Percentiles rank a stretch among this genome's conserved stretches.
Evolutionary conservation across 2,888 invertebrate species (phyloP).

Genomic region (Drosophila longiperda): DNA sequence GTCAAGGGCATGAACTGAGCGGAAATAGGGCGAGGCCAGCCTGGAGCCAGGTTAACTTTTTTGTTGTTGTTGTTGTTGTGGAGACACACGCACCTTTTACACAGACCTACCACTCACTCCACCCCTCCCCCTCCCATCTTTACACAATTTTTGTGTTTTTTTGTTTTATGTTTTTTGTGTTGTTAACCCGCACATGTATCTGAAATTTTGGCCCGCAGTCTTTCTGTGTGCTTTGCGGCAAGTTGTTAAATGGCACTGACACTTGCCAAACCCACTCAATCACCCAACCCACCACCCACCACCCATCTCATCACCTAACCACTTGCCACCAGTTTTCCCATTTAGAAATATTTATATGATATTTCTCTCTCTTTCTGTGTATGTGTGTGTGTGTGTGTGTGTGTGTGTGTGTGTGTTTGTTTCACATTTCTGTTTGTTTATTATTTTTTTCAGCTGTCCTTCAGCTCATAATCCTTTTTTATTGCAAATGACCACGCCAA

Average conservation of each 20-base stretch:
- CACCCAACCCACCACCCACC: background rate
- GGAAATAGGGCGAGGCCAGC: conserved; percentile 45
- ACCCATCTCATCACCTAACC: background rate
- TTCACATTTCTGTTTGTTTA: conserved; percentile 11
- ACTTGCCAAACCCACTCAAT: conserved; percentile 50
- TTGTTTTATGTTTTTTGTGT: conserved; percentile 7
- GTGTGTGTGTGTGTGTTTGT: conserved; percentile 22
- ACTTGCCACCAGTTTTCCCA: conserved; percentile 21
- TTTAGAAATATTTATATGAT: conserved; percentile 75
- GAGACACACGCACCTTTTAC: conserved; percentile 61
- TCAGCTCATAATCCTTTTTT: conserved; percentile 80
- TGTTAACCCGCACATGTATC: conserved; percentile 38
- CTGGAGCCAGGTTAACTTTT: conserved; percentile 29
- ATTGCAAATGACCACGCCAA: conserved; percentile 80
- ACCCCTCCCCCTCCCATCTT: background rate
- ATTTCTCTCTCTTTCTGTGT: conserved; percentile 5
- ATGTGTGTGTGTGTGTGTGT: conserved; percentile 7
- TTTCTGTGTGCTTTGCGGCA: conserved; percentile 61
- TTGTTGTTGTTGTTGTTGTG: conserved; percentile 14
- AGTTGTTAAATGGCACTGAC: conserved; percentile 77
- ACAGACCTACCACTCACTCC: background rate
- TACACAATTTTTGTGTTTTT: conserved; percentile 1
- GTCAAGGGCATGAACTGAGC: conserved; percentile 62
- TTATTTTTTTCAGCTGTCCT: conserved; percentile 66
- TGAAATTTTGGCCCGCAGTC: conserved; percentile 23